phyloP scores from a whole-genome alignment of 1,140 invertebrate genomes.

The Sesamia nonagrioides region DNA sequence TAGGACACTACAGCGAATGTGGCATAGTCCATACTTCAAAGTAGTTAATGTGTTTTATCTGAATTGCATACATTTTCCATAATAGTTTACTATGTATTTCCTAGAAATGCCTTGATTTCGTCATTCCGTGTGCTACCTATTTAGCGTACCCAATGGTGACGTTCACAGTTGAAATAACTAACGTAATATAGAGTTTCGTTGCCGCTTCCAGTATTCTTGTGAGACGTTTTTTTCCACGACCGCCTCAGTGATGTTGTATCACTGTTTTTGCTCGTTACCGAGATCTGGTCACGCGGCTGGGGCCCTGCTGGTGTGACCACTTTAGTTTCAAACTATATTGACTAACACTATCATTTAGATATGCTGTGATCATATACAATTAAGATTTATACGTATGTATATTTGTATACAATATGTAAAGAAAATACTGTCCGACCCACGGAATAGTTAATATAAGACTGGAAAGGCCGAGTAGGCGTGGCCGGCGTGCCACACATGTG shows the following conservation, averaged over 20 bases:
- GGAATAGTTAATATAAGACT: too few species aligned
- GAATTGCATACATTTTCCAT: too few species aligned
- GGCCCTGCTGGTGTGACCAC: conserved; percentile 67
- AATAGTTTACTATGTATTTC: too few species aligned
- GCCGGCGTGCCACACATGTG: too few species aligned
- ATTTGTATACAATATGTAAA: too few species aligned
- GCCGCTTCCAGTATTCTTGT: background rate
- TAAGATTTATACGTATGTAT: too few species aligned
- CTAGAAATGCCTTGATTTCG: background rate
- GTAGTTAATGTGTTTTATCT: too few species aligned
- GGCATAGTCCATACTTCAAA: too few species aligned
- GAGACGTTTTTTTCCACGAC: conserved; percentile 59
- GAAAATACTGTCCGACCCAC: too few species aligned
- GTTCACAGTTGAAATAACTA: background rate
- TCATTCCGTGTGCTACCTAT: background rate
- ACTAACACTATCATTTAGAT: conserved; percentile 3
- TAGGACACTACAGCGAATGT: too few species aligned
- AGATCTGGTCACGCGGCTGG: conserved; percentile 75
- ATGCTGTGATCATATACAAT: conserved; percentile 39
- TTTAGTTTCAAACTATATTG: conserved; percentile 44
- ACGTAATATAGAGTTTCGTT: conserved; percentile 25
- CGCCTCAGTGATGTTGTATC: conserved; percentile 64
- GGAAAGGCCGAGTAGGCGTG: too few species aligned
- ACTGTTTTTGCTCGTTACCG: conserved; percentile 81
- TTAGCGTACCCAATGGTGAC: background rate